Conservation (phyloP, 2,888 invertebrate species). For the Tanaodytes sp. region DNA sequence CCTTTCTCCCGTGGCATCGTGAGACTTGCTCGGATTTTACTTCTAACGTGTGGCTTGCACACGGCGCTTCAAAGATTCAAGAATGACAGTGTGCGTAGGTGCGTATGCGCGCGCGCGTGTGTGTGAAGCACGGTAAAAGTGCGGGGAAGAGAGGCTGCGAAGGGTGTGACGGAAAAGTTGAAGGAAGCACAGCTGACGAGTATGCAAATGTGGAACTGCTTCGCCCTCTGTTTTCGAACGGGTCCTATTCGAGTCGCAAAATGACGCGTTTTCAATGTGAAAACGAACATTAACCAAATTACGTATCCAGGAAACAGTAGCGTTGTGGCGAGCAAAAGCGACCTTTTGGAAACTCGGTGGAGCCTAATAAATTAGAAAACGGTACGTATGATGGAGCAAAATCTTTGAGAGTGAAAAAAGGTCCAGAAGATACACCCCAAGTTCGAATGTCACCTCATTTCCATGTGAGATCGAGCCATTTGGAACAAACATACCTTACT, state of each 20-base stretch:
- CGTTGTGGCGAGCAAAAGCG: slow-evolving; percentile 1
- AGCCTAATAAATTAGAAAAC: slow-evolving; percentile 43
- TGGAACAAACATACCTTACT: slow-evolving; percentile 70
- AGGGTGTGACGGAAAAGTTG: slow-evolving; percentile 72
- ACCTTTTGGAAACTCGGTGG: background rate
- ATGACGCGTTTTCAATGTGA: slow-evolving; percentile 53
- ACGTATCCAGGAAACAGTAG: slow-evolving; percentile 32
- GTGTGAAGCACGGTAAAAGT: background rate
- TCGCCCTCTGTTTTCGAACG: slow-evolving; percentile 51
- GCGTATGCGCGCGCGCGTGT: slow-evolving; percentile 7
- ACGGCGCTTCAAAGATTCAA: slow-evolving; percentile 52
- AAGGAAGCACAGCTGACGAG: slow-evolving; percentile 74
- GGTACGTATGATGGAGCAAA: background rate
- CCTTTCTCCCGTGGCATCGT: slow-evolving; percentile 59
- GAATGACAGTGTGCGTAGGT: background rate
- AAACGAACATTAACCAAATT: slow-evolving; percentile 49
- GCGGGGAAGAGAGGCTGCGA: slow-evolving; percentile 45
- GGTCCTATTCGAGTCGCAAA: slow-evolving; percentile 48
- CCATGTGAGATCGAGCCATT: slow-evolving; percentile 71
- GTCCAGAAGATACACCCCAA: slow-evolving; percentile 50
- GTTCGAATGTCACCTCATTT: slow-evolving; percentile 60
- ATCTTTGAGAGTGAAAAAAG: slow-evolving; percentile 52
- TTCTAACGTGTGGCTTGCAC: slow-evolving; percentile 54
- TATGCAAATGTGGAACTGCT: slow-evolving; percentile 71
- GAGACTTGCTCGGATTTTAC: slow-evolving; percentile 56